phyloP scores from a whole-genome alignment of 2,113 vertebrate species.

The Oceanodroma tethys region DNA sequence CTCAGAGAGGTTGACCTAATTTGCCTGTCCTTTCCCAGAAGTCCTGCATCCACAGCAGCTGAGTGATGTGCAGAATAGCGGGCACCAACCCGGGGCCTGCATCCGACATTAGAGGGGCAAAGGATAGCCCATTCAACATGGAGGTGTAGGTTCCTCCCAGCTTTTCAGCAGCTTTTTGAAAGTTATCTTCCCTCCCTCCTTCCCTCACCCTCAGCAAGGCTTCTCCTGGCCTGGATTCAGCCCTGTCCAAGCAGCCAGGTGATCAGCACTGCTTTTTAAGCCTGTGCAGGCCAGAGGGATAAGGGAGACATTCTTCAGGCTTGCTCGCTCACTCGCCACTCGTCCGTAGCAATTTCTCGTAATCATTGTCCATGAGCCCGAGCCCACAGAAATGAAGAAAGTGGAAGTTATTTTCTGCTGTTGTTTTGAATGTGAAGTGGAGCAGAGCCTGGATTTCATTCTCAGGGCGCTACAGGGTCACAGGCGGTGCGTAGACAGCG shows the following conservation, averaged over 20 bases:
- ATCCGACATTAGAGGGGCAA: not conserved
- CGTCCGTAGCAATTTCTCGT: fast-evolving
- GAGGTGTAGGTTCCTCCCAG: not conserved
- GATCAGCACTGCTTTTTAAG: not conserved
- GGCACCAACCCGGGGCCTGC: not conserved
- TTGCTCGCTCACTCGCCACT: not conserved
- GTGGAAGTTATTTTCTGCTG: slow-evolving; percentile 26
- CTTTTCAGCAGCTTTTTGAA: not conserved
- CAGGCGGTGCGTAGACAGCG: not conserved
- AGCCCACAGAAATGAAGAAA: not conserved
- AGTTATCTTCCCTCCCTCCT: not conserved
- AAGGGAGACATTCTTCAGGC: not conserved
- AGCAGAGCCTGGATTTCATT: not conserved
- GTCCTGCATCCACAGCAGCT: not conserved
- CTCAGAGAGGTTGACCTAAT: not conserved
- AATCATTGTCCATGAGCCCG: not conserved
- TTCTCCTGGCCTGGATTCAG: not conserved
- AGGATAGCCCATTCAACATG: not conserved
- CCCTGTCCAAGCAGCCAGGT: not conserved
- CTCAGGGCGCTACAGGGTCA: slow-evolving; percentile 22
- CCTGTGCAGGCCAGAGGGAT: not conserved
- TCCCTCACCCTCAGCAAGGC: not conserved
- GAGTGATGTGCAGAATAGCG: not conserved
- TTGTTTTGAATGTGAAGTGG: slow-evolving; percentile 51
- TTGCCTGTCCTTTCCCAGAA: not conserved